A percentile compares a stretch with the other conserved stretches of the same genome.
phyloP scores from a whole-genome alignment of 1,140 invertebrate genomes.

The Grapholita molesta region DNA sequence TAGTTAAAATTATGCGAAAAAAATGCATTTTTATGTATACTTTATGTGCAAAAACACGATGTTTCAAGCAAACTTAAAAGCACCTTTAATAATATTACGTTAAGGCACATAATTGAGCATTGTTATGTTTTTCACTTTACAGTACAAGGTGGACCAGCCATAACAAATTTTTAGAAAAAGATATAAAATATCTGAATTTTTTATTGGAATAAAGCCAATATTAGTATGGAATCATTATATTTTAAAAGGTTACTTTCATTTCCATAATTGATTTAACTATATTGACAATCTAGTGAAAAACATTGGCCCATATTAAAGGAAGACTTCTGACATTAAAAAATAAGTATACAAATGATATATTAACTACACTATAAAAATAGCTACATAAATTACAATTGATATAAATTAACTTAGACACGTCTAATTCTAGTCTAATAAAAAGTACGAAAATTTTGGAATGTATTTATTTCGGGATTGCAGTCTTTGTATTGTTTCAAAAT shows the following conservation, averaged over 20 bases:
- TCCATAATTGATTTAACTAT: neutral
- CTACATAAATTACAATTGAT: slow-evolving; percentile 37
- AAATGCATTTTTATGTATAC: slow-evolving; percentile 27
- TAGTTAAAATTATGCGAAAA: slow-evolving; percentile 32
- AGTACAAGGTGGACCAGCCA: neutral
- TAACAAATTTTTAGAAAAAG: neutral
- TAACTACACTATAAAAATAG: slow-evolving; percentile 24
- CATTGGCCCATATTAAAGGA: slow-evolving; percentile 28
- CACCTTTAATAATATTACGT: slow-evolving; percentile 39
- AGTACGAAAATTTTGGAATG: slow-evolving; percentile 53
- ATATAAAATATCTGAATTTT: neutral
- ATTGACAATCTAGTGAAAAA: neutral
- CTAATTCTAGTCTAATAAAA: slow-evolving; percentile 30
- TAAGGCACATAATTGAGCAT: slow-evolving; percentile 46
- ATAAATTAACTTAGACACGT: slow-evolving; percentile 51
- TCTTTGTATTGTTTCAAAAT: slow-evolving; percentile 33
- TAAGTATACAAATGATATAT: neutral
- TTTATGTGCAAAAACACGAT: slow-evolving; percentile 27
- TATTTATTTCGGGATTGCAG: slow-evolving; percentile 38
- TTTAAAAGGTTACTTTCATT: too few species aligned
- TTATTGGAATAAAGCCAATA: neutral
- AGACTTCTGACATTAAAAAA: slow-evolving; percentile 32
- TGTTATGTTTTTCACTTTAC: neutral
- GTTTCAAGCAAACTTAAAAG: slow-evolving; percentile 36
- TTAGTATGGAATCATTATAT: too few species aligned